Evolutionary conservation across 1,140 invertebrate genomes (phyloP), one percentile per base, ranked within the genome.

Genomic region (Arion vulgaris): DNA sequence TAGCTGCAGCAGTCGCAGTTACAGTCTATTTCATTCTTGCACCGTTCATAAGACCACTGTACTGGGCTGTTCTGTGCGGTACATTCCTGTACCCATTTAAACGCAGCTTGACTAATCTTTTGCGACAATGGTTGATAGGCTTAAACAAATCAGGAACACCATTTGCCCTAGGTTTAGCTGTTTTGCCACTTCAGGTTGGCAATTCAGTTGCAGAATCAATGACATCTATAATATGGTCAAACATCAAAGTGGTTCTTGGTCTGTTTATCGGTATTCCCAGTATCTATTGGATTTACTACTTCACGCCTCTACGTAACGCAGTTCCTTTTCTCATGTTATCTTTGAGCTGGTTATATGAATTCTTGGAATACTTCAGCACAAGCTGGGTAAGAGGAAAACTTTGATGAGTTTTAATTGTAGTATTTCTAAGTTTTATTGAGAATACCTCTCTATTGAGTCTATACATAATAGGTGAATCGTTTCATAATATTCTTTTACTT

Each of bases 61-160:
- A 98, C 82, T 99, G 98, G 98, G 97, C 98, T 7, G 92, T 98
- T 71, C 91, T 99, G 26, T 97, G 97, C 91, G 97, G 97, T 23
- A 96, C 96, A 15, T 95, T 97, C 51, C 93, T 98, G 38, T 96
- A 97, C 91, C 97, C 97, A 0, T 95, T 98, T 86, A 98, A 98
- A 89, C 94, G 95, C 80, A 95, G 94, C 45, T 89, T 97, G 23
- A 94, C 95, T 11, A 94, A 94, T 34, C 93, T 93, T 85, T 93
- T 96, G 71, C 94, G 95, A 82, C 93, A 93, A 83, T 98, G 96
- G 96, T 85, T 94, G 23, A 85, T 89, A 49, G 86, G 90, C 57
- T 80, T 94, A n/a, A 87, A 92, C 62, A 82, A 86, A n/a, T 90
- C 90, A 19, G 89, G 92, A 17, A 94, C 93, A 9, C 94, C 94